Evolutionary conservation across 2,888 invertebrate genomes (phyloP), one percentile per base, ranked within the genome.

Genomic region (Drosophila mimetica): DNA sequence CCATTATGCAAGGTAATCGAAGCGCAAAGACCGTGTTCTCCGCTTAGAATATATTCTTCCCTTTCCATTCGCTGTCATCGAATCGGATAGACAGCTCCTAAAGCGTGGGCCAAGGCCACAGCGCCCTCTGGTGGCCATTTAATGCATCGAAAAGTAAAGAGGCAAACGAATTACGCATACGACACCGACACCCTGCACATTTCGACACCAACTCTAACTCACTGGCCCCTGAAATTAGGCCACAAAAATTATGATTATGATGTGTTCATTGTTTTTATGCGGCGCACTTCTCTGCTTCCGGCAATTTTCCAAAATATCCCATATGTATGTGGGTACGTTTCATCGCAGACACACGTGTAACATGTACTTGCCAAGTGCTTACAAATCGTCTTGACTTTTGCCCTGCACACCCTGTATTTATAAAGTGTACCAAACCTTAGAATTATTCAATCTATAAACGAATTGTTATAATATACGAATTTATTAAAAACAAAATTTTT

Each of bases 241-340:
- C 63, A 80, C 83, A 80, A 73, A 76, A 84, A 78, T 84, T 84
- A 88, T 76, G 86, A 76, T 87, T 86, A 84, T 83, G 78, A 86
- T 88, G 88, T 84, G 84, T 86, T 88, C 78, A 85, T 83, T 85
- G 88, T 88, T 86, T 80, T 88, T 76, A 88, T 86, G 83, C 69
- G 67, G 46, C 36, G 64, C 52, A 32, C 53, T 53, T 41, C 32
- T 37, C 54, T 28, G 51, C 53, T 51, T 20, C 18, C 67, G 71
- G 70, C 76, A 67, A 75, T 77, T 85, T 72, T 47, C 65, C 72
- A 32, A 14, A 14, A 25, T 16, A 32, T 32, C 5, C 18, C 28
- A 63, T 22, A 48, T 44, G 22, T 32, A 48, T 44, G 22, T 7
- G 32, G 42, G 20, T 8, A 48, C 34, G n/a, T n/a, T n/a, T 50